Percentiles rank a stretch among this genome's conserved stretches.
Conservation (phyloP, 2,797 vertebrate genomes). For the Nannoperca australis region DNA sequence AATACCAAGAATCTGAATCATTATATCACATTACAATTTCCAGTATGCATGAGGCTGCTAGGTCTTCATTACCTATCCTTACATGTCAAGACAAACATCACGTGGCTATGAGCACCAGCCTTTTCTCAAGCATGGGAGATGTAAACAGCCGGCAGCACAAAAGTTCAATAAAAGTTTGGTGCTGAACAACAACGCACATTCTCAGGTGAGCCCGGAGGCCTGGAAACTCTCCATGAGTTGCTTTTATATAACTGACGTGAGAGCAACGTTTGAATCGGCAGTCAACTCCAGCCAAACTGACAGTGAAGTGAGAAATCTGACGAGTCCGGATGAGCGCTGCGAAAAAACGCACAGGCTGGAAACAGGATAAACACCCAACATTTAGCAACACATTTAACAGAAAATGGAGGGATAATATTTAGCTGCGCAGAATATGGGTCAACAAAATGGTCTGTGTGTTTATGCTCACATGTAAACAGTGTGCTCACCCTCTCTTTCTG, state of each 20-base stretch:
- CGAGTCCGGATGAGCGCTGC: conserved; percentile 5
- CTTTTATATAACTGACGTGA: conserved; percentile 38
- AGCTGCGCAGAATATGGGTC: conserved; percentile 14
- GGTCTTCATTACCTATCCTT: conserved; percentile 26
- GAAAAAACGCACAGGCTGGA: neutral
- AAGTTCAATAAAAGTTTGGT: neutral
- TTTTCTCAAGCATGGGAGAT: conserved; percentile 37
- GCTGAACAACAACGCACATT: conserved; percentile 15
- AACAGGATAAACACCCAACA: conserved; percentile 7
- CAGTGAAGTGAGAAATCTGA: conserved; percentile 60
- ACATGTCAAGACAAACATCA: conserved; percentile 38
- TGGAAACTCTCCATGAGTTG: conserved; percentile 19
- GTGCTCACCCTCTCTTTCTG: conserved; percentile 4
- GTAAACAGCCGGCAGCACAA: conserved; percentile 43
- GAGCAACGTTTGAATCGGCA: conserved; percentile 34
- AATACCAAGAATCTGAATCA: conserved; percentile 12
- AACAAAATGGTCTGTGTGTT: conserved; percentile 34
- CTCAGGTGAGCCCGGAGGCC: conserved; percentile 41
- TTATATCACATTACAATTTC: conserved; percentile 46
- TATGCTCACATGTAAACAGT: conserved; percentile 12
- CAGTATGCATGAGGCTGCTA: conserved; percentile 9
- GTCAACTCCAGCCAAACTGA: conserved; percentile 34
- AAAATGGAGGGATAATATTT: conserved; percentile 27
- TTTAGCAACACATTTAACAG: neutral
- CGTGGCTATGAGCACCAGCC: conserved; percentile 7